Evolutionary conservation across 2,797 vertebrate species (phyloP).

Genomic region (Enteromius afrohamiltoni): DNA sequence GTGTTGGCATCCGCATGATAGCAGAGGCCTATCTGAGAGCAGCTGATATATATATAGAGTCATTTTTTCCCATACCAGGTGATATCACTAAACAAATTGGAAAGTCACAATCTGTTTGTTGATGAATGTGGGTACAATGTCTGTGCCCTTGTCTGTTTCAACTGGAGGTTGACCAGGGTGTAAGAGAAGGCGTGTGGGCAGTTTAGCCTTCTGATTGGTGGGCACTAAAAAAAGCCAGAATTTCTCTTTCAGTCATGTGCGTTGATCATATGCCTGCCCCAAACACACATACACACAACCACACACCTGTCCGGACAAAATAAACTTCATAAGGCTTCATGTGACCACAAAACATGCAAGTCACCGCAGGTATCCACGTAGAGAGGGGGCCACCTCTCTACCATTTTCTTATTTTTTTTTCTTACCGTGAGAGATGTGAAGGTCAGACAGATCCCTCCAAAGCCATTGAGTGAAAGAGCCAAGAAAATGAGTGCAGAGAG

Average conservation of each 20-base stretch:
- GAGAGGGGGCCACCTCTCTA: background rate
- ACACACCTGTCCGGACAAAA: constrained; percentile 62
- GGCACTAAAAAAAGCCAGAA: constrained; percentile 59
- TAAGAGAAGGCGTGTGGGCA: constrained; percentile 68
- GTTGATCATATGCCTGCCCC: constrained; percentile 17
- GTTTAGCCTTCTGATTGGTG: constrained; percentile 67
- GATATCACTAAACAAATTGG: background rate
- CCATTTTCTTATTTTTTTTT: background rate
- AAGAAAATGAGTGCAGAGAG: constrained; percentile 86
- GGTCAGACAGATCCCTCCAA: constrained; percentile 92
- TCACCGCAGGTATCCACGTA: background rate
- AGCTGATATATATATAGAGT: background rate
- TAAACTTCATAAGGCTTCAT: constrained; percentile 26
- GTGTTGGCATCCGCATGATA: background rate
- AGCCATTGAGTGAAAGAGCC: constrained; percentile 88
- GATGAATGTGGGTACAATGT: background rate
- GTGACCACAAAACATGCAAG: constrained; percentile 49
- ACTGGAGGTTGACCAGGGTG: constrained; percentile 62
- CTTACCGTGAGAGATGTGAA: constrained; percentile 93
- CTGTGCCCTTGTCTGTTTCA: constrained; percentile 68
- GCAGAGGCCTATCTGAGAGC: background rate
- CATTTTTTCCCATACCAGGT: constrained; percentile 9
- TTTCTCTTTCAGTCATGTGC: constrained; percentile 59
- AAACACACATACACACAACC: constrained; percentile 7
- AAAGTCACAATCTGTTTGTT: constrained; percentile 26